Conservation (phyloP, 2,888 invertebrate species). For the Dyspetes luteomarginatus region DNA sequence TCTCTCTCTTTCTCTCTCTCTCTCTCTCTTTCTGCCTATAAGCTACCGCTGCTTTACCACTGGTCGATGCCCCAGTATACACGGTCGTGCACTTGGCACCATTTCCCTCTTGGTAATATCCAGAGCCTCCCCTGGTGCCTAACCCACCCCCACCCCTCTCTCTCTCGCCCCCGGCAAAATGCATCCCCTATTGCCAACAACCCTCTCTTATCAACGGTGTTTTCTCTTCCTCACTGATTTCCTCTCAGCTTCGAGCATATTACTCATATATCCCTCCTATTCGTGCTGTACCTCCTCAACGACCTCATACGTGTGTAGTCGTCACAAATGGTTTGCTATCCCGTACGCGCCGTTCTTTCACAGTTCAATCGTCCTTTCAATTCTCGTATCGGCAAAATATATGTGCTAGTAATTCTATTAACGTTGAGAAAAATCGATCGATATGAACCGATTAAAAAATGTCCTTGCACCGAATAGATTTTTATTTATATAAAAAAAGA, state of each 20-base stretch:
- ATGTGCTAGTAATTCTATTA: no score
- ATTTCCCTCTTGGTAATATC: constrained; percentile 71
- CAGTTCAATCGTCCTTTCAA: no score
- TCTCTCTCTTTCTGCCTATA: background rate
- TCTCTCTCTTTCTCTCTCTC: background rate
- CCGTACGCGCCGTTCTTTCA: no score
- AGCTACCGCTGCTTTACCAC: constrained; percentile 55
- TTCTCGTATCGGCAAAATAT: no score
- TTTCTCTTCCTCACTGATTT: constrained; percentile 21
- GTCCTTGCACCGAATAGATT: no score
- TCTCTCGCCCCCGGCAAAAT: constrained; percentile 37
- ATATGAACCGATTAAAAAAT: no score
- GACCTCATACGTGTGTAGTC: constrained; percentile 30
- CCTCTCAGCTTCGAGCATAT: constrained; percentile 28
- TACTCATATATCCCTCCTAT: constrained; percentile 57
- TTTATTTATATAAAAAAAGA: no score
- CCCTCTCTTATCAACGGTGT: constrained; percentile 14
- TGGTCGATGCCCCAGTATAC: constrained; percentile 78
- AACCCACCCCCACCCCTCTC: constrained; percentile 32
- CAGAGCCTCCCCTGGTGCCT: constrained; percentile 66
- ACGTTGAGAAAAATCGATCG: no score
- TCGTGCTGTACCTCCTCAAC: constrained; percentile 44
- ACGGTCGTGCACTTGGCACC: constrained; percentile 78
- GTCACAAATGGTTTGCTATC: no score
- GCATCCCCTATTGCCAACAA: constrained; percentile 8